Evolutionary conservation across 2,888 invertebrate species (phyloP).

Genomic region (Parapristionchus giblindavisi): DNA sequence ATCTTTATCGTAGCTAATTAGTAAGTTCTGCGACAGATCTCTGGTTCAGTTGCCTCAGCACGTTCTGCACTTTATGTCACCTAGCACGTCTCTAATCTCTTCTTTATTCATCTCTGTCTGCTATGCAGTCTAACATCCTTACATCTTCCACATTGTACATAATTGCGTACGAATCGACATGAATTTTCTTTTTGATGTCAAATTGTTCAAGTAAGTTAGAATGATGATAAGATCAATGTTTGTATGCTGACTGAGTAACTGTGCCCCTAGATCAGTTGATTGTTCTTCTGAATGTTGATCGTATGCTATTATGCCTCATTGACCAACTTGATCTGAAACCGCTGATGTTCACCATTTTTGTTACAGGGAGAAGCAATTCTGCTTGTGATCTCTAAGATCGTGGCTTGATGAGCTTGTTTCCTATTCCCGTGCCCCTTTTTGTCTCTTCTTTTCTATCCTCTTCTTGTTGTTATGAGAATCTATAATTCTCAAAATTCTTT

Average conservation of each 20-base stretch:
- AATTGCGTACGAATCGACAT: conserved; percentile 36
- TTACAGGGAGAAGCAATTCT: background rate
- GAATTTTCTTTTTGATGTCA: conserved; percentile 31
- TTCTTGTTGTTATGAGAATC: conserved; percentile 32
- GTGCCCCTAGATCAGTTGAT: conserved; percentile 34
- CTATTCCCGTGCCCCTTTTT: conserved; percentile 3
- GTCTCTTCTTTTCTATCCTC: conserved; percentile 23
- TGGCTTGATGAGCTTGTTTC: background rate
- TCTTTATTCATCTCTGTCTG: conserved; percentile 23
- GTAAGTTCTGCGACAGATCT: conserved; percentile 18
- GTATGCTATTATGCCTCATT: conserved; percentile 33
- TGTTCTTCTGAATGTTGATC: conserved; percentile 35
- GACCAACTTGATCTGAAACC: conserved; percentile 37
- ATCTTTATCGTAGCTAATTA: conserved; percentile 35
- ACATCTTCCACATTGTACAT: conserved; percentile 33
- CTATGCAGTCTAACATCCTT: conserved; percentile 34
- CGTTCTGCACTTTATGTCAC: conserved; percentile 36
- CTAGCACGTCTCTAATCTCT: conserved; percentile 36
- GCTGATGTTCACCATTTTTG: conserved; percentile 38
- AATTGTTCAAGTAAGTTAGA: conserved; percentile 33
- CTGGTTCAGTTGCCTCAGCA: conserved; percentile 27
- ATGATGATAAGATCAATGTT: conserved; percentile 36
- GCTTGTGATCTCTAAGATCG: conserved; percentile 11
- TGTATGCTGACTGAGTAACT: conserved; percentile 21
- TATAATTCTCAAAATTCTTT: too few relatives aligned